Evolutionary conservation across 2,888 invertebrate species (phyloP).

Genomic region (Drosophila yooni): DNA sequence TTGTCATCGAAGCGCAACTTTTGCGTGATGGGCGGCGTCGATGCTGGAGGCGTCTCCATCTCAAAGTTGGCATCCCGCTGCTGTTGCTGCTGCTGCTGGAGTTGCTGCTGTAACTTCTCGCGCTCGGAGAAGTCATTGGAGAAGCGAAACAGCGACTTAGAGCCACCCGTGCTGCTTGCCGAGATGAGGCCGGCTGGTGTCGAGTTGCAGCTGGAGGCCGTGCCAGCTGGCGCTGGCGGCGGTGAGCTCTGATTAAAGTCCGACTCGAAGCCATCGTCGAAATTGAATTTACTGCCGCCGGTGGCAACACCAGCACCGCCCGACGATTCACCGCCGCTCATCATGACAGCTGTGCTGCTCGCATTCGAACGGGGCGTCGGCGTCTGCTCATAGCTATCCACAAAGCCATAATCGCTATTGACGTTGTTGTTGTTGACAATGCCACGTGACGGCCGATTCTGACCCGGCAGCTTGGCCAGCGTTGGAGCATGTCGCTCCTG

Average conservation of each 20-base stretch:
- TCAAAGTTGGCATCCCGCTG: conserved; percentile 61
- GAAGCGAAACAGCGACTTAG: conserved; percentile 86
- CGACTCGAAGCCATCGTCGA: conserved; percentile 85
- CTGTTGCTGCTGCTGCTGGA: conserved; percentile 60
- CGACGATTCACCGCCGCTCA: conserved; percentile 74
- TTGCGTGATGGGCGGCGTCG: conserved; percentile 79
- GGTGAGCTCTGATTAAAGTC: conserved; percentile 84
- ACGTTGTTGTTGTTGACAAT: conserved; percentile 59
- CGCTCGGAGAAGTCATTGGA: conserved; percentile 88
- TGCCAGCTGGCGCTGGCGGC: conserved; percentile 76
- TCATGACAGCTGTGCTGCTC: conserved; percentile 70
- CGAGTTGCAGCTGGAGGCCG: conserved; percentile 82
- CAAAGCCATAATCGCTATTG: conserved; percentile 77
- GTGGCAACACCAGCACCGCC: conserved; percentile 46
- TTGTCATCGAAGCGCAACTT: conserved; percentile 89
- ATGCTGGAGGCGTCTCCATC: conserved; percentile 61
- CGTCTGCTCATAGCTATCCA: conserved; percentile 83
- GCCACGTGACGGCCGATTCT: conserved; percentile 49
- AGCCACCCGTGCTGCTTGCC: conserved; percentile 59
- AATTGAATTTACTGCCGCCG: conserved; percentile 81
- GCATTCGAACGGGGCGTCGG: conserved; percentile 82
- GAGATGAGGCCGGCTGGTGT: conserved; percentile 74
- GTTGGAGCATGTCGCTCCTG: conserved; percentile 66
- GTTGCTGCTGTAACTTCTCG: conserved; percentile 66
- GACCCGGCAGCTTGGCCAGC: conserved; percentile 63